Evolutionary conservation across 2,797 vertebrate genomes (phyloP).

Genomic region (Naso thynnoides): DNA sequence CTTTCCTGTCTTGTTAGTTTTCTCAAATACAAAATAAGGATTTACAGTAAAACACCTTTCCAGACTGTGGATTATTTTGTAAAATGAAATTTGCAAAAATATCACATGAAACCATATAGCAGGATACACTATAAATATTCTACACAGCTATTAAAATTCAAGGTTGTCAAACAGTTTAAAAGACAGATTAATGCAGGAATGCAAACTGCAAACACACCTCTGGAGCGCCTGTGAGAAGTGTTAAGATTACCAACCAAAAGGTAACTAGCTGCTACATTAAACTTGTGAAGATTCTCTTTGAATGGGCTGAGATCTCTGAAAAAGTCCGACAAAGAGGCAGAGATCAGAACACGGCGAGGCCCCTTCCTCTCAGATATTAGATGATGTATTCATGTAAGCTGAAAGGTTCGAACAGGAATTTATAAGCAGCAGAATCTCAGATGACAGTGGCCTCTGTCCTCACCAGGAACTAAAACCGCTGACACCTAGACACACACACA

Average conservation of each 20-base stretch:
- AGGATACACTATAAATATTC: too few relatives aligned
- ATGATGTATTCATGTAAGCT: constrained; percentile 3
- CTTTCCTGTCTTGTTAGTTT: not conserved
- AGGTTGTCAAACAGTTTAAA: not conserved
- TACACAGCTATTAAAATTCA: not conserved
- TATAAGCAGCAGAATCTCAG: constrained; percentile 10
- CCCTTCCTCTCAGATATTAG: not conserved
- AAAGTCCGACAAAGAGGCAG: constrained; percentile 11
- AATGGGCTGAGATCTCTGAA: constrained; percentile 1
- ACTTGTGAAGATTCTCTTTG: not conserved
- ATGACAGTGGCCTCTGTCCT: constrained; percentile 1
- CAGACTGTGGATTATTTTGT: not conserved
- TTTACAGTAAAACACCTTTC: constrained; percentile 13
- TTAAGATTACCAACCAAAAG: not conserved
- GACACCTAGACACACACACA: not conserved
- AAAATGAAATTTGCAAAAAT: not conserved
- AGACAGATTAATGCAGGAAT: not conserved
- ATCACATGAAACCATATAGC: not conserved
- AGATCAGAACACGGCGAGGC: constrained; percentile 20
- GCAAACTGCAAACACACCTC: not conserved
- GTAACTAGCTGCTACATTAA: not conserved
- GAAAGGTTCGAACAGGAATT: constrained; percentile 24
- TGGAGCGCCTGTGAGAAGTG: not conserved
- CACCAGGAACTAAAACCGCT: not conserved
- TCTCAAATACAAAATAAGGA: constrained; percentile 16